Conservation (phyloP, 1,140 invertebrate species). For the Drosophila lowei region DNA sequence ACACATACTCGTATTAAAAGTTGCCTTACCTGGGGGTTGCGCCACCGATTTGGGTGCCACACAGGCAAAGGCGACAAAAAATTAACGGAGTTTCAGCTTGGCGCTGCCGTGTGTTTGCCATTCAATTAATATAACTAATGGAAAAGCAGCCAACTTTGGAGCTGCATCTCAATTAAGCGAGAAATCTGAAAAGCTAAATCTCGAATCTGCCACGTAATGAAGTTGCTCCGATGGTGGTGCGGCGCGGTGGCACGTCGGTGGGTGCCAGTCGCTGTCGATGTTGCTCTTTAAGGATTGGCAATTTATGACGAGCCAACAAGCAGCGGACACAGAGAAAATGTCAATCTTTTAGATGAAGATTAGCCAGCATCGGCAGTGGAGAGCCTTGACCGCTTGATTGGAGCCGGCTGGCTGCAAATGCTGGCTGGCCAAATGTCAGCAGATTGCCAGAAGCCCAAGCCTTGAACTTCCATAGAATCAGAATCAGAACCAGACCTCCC, state of each 20-base stretch:
- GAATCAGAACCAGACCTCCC: not conserved
- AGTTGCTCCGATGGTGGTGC: constrained; percentile 26
- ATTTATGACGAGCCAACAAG: constrained; percentile 36
- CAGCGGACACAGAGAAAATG: constrained; percentile 29
- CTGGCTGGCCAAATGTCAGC: constrained; percentile 16
- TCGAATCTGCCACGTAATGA: constrained; percentile 49
- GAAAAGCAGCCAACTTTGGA: constrained; percentile 65
- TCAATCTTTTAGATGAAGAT: constrained; percentile 49
- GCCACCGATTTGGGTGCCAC: constrained; percentile 25
- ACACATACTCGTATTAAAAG: constrained; percentile 3
- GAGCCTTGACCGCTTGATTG: constrained; percentile 44
- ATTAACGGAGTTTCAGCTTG: constrained; percentile 24
- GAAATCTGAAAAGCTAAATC: constrained; percentile 30
- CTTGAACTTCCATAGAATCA: not conserved
- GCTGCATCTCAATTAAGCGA: constrained; percentile 68
- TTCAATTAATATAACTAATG: constrained; percentile 79
- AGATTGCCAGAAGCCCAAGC: no score
- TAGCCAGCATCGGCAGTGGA: constrained; percentile 29
- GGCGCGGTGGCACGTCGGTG: constrained; percentile 1
- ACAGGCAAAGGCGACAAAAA: constrained; percentile 27
- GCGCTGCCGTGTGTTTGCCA: constrained; percentile 41
- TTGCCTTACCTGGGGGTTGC: constrained; percentile 38
- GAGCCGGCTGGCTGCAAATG: constrained; percentile 19
- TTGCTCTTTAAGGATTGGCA: constrained; percentile 52
- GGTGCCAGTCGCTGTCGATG: constrained; percentile 4